These are phyloP conservation scores for Drosophila sp. DNA, from an alignment of 1,140 invertebrate genomes.

Conservation along the genomic window DNA sequence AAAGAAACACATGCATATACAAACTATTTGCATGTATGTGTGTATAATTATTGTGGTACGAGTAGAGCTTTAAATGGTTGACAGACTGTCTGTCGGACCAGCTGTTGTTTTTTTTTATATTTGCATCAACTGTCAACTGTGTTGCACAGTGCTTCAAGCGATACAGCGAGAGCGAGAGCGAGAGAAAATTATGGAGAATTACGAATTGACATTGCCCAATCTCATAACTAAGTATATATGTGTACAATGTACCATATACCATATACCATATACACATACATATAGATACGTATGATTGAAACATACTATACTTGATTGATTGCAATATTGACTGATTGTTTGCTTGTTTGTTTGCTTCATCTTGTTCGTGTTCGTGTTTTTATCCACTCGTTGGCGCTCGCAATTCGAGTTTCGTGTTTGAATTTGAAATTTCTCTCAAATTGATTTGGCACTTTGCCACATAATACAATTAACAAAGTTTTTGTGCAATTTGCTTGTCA, in stretches of 20 bases:
- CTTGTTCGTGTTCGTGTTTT: neutral
- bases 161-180: neutral
- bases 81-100: neutral
- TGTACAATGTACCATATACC: neutral
- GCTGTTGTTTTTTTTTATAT: too few relatives aligned
- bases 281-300: slow-evolving; percentile 44
- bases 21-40: slow-evolving; percentile 8
- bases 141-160: slow-evolving; percentile 5
- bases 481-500: slow-evolving; percentile 1
- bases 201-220: slow-evolving; percentile 65
- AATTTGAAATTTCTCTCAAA: slow-evolving; percentile 51
- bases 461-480: slow-evolving; percentile 41
- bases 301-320: slow-evolving; percentile 78
- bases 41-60: neutral
- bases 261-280: neutral
- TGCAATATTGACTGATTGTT: slow-evolving; percentile 76
- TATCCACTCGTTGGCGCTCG: slow-evolving; percentile 7
- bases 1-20: slow-evolving; percentile 26
- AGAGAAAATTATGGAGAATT: slow-evolving; percentile 19
- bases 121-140: neutral
- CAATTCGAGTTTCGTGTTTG: neutral
- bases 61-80: neutral
- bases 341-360: slow-evolving; percentile 29
- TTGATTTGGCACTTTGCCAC: slow-evolving; percentile 31
- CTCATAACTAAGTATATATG: slow-evolving; percentile 36